Base-by-base conservation (phyloP, 2,113 vertebrate genomes). In the Clarias magur region DNA sequence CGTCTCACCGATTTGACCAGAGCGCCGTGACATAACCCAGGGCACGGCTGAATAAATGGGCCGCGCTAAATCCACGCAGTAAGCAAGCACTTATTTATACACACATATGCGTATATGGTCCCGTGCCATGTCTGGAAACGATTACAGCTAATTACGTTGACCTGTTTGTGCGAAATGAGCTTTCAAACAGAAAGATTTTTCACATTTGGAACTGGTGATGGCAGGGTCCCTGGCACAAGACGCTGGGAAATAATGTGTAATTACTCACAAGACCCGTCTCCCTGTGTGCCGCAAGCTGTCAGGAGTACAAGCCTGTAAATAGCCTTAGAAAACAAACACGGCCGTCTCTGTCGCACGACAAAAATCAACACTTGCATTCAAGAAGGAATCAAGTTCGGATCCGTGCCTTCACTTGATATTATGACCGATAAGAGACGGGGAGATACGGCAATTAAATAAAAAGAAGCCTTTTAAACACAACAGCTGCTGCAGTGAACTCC, bases 71-170 rank as follows among this genome's bases (percentile, higher is more conserved):
- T 97, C 97, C 95, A 96, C 95, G 97, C 96, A 97, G 97, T 97
- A 99, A 98, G 96, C 93, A 90, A 95, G 94, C 93, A 97, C 96
- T 98, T 97, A 98, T 96, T 95, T 80, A 83, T 19, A 82, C 53
- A 79, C 73, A 75, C 75, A 67, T 38, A 65, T 57, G 60, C 8
- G n/a, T 68, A 70, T 67, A 80, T 79, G 19, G 93, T 92, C 96
- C 95, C 95, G 93, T 90, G 95, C 94, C 95, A 94, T 54, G 96
- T 97, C 97, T 99, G 97, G 97, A 97, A 98, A 96, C 96, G 96
- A 97, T 99, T 98, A 97, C 91, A 93, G 92, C 94, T 95, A 91
- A 96, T 98, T 97, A 97, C 97, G 95, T 94, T 98, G 97, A 99
- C 97, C 97, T 94, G 96, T 96, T 93, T 94, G 96, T 96, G 95